Evolutionary conservation across 2,797 vertebrate species (phyloP).

Genomic region (Lycodopsis pacificus): DNA sequence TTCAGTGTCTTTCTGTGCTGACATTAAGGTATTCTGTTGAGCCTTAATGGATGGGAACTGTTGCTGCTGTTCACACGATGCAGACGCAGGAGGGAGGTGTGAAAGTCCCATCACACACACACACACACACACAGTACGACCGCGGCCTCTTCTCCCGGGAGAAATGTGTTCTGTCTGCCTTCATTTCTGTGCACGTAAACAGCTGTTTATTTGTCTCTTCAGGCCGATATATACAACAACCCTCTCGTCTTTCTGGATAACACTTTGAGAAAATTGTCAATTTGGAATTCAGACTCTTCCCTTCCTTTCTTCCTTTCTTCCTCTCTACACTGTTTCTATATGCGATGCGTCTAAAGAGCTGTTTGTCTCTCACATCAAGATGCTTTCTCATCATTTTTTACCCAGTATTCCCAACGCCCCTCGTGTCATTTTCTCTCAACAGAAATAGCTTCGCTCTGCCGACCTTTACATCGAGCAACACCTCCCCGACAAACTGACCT

Average conservation of each 20-base stretch:
- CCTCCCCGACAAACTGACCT: constrained; percentile 32
- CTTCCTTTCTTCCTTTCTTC: constrained; percentile 8
- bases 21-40: not conserved
- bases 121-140: not conserved
- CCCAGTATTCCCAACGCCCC: constrained; percentile 50
- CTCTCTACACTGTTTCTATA: not conserved
- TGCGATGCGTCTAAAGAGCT: constrained; percentile 1
- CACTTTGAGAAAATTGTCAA: constrained; percentile 64
- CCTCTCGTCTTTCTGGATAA: constrained; percentile 52
- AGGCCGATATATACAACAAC: constrained; percentile 23
- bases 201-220: constrained; percentile 42
- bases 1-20: not conserved
- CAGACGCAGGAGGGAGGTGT: constrained; percentile 15
- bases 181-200: constrained; percentile 20
- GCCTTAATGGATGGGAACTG: not conserved
- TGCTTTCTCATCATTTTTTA: constrained; percentile 39
- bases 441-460: constrained; percentile 41
- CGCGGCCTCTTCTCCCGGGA: not conserved
- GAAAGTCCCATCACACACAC: not conserved
- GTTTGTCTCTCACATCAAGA: constrained; percentile 19
- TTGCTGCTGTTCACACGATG: not conserved
- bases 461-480: constrained; percentile 51
- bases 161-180: constrained; percentile 7
- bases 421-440: constrained; percentile 33
- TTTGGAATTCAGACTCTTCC: no score